Evolutionary conservation across 2,888 invertebrate genomes (phyloP).

Genomic region (Rhingia campestris): DNA sequence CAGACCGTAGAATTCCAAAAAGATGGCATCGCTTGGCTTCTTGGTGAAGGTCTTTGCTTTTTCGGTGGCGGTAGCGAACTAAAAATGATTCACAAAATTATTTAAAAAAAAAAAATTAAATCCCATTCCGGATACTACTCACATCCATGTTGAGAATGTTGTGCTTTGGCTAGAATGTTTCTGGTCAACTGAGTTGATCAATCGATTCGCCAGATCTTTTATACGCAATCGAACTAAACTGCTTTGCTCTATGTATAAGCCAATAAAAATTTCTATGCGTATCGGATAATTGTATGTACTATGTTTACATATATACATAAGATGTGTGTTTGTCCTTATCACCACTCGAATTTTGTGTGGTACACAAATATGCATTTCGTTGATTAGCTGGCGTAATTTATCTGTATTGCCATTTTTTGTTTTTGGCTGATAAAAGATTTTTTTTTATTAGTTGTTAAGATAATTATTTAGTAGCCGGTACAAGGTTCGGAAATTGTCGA

Average conservation of each 20-base stretch:
- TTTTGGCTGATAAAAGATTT: constrained; percentile 6
- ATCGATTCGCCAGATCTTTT: constrained; percentile 33
- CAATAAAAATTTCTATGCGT: constrained; percentile 25
- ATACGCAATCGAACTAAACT: constrained; percentile 18
- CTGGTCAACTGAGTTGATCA: constrained; percentile 18
- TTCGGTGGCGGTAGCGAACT: constrained; percentile 90
- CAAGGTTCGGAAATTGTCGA: constrained; percentile 21
- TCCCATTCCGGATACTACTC: no score
- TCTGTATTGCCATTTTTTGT: neutral
- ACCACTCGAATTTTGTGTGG: neutral
- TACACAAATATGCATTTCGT: constrained; percentile 5
- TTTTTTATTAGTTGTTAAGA: neutral
- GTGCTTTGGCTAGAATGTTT: neutral
- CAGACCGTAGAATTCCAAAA: constrained; percentile 91
- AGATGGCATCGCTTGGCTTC: constrained; percentile 90
- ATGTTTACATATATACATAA: no score
- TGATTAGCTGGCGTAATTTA: constrained; percentile 16
- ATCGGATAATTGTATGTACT: constrained; percentile 1
- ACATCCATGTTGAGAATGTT: no score
- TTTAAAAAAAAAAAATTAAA: no score
- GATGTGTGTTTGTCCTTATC: neutral
- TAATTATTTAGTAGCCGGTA: constrained; percentile 20
- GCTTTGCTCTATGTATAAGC: neutral
- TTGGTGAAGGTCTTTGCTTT: constrained; percentile 89
- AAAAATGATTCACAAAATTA: constrained; percentile 67